Percentiles rank a stretch among this genome's conserved stretches.
Evolutionary conservation across 2,888 invertebrate genomes (phyloP).

Genomic region (Harpalus rufipes): DNA sequence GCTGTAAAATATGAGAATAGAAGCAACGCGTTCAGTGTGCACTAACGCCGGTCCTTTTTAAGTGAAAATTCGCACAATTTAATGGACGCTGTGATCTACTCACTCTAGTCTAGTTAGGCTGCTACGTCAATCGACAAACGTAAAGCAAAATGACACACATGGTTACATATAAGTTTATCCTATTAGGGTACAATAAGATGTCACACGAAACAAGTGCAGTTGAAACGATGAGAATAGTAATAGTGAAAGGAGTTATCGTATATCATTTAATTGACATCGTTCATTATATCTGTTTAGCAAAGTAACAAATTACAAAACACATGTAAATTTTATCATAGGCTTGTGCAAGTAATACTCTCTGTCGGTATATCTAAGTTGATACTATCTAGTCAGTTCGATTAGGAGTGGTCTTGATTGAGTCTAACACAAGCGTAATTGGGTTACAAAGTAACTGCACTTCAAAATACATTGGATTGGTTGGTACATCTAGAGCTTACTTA

Average conservation of each 20-base stretch:
- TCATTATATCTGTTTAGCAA: slow-evolving; percentile 62
- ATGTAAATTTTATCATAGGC: slow-evolving; percentile 62
- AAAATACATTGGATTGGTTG: slow-evolving; percentile 56
- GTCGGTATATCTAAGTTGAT: slow-evolving; percentile 43
- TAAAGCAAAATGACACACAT: slow-evolving; percentile 57
- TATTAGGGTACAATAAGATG: slow-evolving; percentile 45
- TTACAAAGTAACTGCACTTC: slow-evolving; percentile 63
- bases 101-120: slow-evolving; percentile 23
- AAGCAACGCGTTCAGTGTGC: background rate
- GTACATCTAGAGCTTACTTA: slow-evolving; percentile 53
- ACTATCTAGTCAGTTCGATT: slow-evolving; percentile 47
- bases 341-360: slow-evolving; percentile 61
- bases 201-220: slow-evolving; percentile 56
- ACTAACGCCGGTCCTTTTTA: slow-evolving; percentile 35
- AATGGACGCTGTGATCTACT: slow-evolving; percentile 7
- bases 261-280: slow-evolving; percentile 64
- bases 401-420: slow-evolving; percentile 51
- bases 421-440: slow-evolving; percentile 65
- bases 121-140: slow-evolving; percentile 40
- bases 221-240: background rate
- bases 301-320: slow-evolving; percentile 65
- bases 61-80: slow-evolving; percentile 21
- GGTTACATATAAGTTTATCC: slow-evolving; percentile 39
- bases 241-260: slow-evolving; percentile 57
- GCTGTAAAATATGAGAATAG: background rate